Conservation (phyloP, 2,113 vertebrate genomes). For the Bubalus kerabau region DNA sequence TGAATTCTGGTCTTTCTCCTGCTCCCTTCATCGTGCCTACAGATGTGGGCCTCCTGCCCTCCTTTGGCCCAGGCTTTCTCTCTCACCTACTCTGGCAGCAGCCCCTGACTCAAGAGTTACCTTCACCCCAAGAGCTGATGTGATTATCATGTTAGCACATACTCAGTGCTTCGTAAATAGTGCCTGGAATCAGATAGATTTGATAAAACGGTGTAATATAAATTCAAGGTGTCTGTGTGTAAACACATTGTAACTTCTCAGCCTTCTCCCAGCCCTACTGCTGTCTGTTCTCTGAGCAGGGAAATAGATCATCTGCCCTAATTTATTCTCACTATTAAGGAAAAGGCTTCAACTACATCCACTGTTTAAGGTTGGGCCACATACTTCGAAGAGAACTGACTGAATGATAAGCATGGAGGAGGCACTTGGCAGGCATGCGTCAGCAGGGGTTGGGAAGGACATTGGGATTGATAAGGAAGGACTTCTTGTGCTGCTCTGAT, state of each 20-base stretch:
- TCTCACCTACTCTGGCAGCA: not conserved
- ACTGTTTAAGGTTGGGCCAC: not conserved
- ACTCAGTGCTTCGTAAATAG: not conserved
- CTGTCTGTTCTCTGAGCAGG: not conserved
- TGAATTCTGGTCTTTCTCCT: not conserved
- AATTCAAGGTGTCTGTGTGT: not conserved
- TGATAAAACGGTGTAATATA: not conserved
- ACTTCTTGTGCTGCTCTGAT: not conserved
- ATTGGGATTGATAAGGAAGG: not conserved
- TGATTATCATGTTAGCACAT: not conserved
- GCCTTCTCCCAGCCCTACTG: not conserved
- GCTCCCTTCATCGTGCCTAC: not conserved
- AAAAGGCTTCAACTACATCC: not conserved
- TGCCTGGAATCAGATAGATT: not conserved
- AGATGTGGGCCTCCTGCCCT: not conserved
- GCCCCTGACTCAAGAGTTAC: not conserved
- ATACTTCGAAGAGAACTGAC: not conserved
- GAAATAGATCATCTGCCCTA: not conserved
- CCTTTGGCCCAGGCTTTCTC: not conserved
- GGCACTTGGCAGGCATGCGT: not conserved
- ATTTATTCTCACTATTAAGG: not conserved
- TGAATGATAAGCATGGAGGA: not conserved
- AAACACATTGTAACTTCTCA: not conserved
- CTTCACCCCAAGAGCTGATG: not conserved
- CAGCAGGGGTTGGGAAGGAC: not conserved